Evolutionary conservation across 2,888 invertebrate genomes (phyloP).

Genomic region (Cordylochernes scorpioides): DNA sequence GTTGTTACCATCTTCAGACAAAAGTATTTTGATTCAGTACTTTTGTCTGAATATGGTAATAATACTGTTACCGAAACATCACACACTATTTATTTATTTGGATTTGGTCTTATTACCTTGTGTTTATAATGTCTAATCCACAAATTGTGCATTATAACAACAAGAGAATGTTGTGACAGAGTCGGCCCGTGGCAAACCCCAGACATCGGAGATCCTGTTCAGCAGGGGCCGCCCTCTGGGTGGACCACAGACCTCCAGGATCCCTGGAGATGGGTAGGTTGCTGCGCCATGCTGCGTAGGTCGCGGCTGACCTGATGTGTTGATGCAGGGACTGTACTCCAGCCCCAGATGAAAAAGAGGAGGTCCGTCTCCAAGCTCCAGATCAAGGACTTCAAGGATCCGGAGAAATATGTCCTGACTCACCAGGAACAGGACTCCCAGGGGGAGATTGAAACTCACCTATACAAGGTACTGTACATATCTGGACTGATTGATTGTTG

Average conservation of each 20-base stretch:
- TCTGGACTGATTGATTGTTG: neutral
- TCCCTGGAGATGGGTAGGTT: slow-evolving; percentile 33
- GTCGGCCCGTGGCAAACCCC: slow-evolving; percentile 38
- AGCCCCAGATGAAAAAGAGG: slow-evolving; percentile 45
- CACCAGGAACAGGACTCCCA: slow-evolving; percentile 72
- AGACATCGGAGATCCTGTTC: slow-evolving; percentile 55
- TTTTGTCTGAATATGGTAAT: too few species aligned
- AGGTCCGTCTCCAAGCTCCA: slow-evolving; percentile 58
- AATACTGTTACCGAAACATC: too few species aligned
- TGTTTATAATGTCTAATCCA: too few species aligned
- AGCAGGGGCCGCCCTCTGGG: slow-evolving; percentile 45
- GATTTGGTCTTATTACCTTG: too few species aligned
- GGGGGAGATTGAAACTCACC: slow-evolving; percentile 70
- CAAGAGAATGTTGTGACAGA: slow-evolving; percentile 25
- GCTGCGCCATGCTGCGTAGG: neutral
- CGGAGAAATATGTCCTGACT: slow-evolving; percentile 64
- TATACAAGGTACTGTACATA: slow-evolving; percentile 41
- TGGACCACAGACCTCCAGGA: slow-evolving; percentile 53
- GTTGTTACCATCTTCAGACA: too few species aligned
- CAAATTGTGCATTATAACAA: too few species aligned
- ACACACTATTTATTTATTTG: too few species aligned
- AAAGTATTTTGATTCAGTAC: too few species aligned
- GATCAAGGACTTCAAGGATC: slow-evolving; percentile 34
- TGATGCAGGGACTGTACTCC: slow-evolving; percentile 22
- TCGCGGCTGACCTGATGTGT: neutral